These are phyloP conservation scores for Amphimedon queenslandica DNA, from an alignment of 37 sponge, comb jelly and placozoan genomes.

Conservation along the genomic window DNA sequence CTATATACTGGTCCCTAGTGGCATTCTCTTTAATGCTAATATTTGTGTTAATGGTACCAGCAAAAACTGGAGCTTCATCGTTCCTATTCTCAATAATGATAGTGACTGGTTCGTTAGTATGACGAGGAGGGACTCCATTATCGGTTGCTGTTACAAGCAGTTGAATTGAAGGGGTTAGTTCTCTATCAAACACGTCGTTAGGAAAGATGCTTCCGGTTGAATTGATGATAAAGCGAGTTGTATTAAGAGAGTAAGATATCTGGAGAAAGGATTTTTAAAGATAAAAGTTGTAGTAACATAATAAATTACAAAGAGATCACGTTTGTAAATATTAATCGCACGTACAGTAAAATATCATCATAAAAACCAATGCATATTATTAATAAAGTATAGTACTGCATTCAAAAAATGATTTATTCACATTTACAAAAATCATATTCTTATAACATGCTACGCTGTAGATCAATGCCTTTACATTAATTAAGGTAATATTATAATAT, in stretches of 20 bases:
- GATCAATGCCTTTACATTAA: too few relatives aligned
- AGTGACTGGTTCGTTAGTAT: neutral
- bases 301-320: neutral
- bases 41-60: neutral
- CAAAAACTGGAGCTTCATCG: constrained; percentile 30
- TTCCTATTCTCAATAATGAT: constrained; percentile 19
- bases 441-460: too few relatives aligned
- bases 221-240: constrained; percentile 16
- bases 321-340: too few relatives aligned
- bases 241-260: constrained; percentile 21
- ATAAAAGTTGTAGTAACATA: neutral
- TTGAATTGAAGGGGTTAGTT: neutral
- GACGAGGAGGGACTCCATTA: neutral
- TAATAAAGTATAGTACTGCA: too few relatives aligned
- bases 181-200: constrained; percentile 13
- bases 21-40: neutral
- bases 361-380: too few relatives aligned
- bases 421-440: too few relatives aligned
- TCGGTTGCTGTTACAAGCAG: neutral
- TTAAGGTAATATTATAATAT: too few relatives aligned
- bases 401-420: too few relatives aligned
- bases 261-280: constrained; percentile 2
- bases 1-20: neutral
- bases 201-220: constrained; percentile 15
- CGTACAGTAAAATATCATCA: too few relatives aligned